phyloP scores from a whole-genome alignment of 2,888 invertebrate genomes.

The Tinea trinotella region DNA sequence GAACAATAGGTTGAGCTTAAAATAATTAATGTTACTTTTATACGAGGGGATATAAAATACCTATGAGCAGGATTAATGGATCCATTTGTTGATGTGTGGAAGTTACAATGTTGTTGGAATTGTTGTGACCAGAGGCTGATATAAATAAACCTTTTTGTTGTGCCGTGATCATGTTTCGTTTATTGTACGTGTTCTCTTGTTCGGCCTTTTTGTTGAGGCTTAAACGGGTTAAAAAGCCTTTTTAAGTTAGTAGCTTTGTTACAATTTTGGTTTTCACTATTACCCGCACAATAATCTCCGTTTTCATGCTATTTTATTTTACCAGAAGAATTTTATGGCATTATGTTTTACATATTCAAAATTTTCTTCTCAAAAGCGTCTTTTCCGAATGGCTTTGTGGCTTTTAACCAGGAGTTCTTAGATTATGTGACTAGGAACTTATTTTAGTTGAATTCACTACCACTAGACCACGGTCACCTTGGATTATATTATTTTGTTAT shows the following conservation, averaged over 20 bases:
- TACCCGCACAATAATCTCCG: too few species aligned
- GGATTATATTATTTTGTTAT: too few species aligned
- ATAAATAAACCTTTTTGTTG: conserved; percentile 1
- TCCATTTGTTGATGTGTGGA: conserved; percentile 4
- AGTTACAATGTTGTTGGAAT: background rate
- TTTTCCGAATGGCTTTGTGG: too few species aligned
- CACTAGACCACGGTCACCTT: too few species aligned
- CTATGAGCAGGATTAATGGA: conserved; percentile 12
- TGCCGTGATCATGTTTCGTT: background rate
- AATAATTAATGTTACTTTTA: conserved; percentile 15
- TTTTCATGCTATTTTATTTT: too few species aligned
- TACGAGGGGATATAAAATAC: conserved; percentile 6
- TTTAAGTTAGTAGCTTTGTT: background rate
- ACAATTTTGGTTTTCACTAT: background rate
- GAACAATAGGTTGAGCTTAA: conserved; percentile 2
- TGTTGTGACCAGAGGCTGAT: background rate
- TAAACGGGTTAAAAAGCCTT: background rate
- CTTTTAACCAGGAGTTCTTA: too few species aligned
- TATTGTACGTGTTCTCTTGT: background rate
- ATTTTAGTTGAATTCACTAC: too few species aligned
- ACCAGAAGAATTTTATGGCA: too few species aligned
- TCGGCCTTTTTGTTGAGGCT: background rate
- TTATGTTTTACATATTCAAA: too few species aligned
- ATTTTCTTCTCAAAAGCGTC: too few species aligned
- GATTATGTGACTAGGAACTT: too few species aligned